Conservation (phyloP, 2,888 invertebrate species). For the Camptogramma bilineatum region DNA sequence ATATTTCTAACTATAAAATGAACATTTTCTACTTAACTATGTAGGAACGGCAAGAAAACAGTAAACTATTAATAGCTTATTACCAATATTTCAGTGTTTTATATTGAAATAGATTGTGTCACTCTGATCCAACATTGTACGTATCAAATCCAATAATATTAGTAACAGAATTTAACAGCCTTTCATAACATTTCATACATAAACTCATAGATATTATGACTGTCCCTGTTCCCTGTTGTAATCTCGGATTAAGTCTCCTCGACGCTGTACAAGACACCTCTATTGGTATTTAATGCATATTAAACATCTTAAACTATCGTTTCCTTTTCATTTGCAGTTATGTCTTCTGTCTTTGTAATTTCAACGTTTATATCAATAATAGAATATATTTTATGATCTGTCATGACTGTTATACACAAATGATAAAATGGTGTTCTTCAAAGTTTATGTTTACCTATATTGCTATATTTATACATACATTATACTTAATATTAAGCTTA, state of each 20-base stretch:
- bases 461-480: too few relatives aligned
- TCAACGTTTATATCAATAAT: conserved; percentile 14
- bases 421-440: too few relatives aligned
- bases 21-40: too few relatives aligned
- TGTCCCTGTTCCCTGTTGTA: conserved; percentile 6
- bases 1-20: too few relatives aligned
- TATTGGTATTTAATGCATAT: conserved; percentile 23
- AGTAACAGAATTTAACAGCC: conserved; percentile 7
- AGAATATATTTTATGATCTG: conserved; percentile 9
- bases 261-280: conserved; percentile 7
- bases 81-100: not conserved
- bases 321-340: conserved; percentile 26
- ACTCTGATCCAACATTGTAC: not conserved
- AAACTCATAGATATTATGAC: conserved; percentile 17
- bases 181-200: conserved; percentile 14
- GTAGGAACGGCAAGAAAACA: too few relatives aligned
- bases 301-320: conserved; percentile 7
- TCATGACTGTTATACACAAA: too few relatives aligned
- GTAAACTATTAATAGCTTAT: not conserved
- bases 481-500: too few relatives aligned
- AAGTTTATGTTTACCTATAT: too few relatives aligned
- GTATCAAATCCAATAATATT: conserved; percentile 18
- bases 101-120: not conserved
- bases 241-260: conserved; percentile 3
- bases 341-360: conserved; percentile 11